phyloP scores from a whole-genome alignment of 2,797 vertebrate genomes.

The Pangasius larnaudii region DNA sequence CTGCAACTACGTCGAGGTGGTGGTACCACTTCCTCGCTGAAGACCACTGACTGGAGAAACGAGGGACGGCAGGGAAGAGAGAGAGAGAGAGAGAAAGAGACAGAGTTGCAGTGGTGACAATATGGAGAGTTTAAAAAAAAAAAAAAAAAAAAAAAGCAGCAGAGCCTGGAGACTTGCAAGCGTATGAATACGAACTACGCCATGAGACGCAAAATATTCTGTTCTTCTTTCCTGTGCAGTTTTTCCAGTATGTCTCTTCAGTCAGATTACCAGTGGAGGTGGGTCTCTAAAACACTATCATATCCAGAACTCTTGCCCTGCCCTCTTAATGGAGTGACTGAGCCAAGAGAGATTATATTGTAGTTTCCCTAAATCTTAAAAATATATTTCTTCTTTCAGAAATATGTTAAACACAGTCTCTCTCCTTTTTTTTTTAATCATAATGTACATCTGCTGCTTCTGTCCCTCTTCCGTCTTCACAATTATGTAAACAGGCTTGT shows the following conservation, averaged over 20 bases:
- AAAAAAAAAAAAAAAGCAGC: background rate
- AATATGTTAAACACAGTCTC: background rate
- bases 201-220: background rate
- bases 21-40: slow-evolving; percentile 89
- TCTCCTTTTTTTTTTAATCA: background rate
- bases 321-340: background rate
- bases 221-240: slow-evolving; percentile 25
- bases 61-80: slow-evolving; percentile 17
- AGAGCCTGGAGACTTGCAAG: background rate
- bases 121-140: background rate
- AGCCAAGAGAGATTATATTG: slow-evolving; percentile 1
- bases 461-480: background rate
- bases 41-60: background rate
- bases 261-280: background rate
- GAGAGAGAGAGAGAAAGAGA: background rate
- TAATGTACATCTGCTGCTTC: background rate
- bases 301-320: background rate
- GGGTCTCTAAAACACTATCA: slow-evolving; percentile 8
- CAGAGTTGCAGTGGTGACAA: background rate
- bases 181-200: background rate
- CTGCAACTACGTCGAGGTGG: slow-evolving; percentile 93
- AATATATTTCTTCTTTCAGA: background rate
- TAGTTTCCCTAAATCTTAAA: background rate
- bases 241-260: slow-evolving; percentile 2
- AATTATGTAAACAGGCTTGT: background rate